Conservation (phyloP, 2,888 invertebrate genomes). For the Congeria kusceri region DNA sequence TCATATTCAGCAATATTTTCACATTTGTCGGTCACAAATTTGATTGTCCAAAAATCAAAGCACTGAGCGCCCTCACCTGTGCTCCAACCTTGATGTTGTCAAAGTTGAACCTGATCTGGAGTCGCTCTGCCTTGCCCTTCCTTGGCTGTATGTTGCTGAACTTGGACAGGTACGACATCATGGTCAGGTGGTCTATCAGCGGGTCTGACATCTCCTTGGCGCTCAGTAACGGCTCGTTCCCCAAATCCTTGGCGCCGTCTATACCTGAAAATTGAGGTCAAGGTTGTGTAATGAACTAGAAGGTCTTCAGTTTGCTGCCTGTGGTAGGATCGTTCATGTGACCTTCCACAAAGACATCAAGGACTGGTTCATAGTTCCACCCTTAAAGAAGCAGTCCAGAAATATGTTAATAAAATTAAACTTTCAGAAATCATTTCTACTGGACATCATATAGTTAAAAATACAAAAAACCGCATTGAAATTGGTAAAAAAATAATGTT, state of each 20-base stretch:
- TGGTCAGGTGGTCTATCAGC: slow-evolving; percentile 97
- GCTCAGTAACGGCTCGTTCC: slow-evolving; percentile 95
- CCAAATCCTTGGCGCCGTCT: slow-evolving; percentile 88
- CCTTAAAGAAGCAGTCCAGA: no score
- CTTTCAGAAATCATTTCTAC: no score
- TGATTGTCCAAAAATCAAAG: neutral
- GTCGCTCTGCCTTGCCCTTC: slow-evolving; percentile 69
- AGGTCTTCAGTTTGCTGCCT: no score
- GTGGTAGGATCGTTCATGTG: no score
- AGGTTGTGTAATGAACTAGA: neutral
- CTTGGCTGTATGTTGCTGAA: slow-evolving; percentile 88
- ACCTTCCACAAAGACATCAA: no score
- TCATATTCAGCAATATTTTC: no score
- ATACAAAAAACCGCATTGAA: no score
- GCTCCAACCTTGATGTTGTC: slow-evolving; percentile 60
- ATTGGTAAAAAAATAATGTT: no score
- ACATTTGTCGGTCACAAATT: neutral
- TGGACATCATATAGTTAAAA: no score
- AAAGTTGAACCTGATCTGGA: slow-evolving; percentile 64
- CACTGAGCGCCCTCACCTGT: slow-evolving; percentile 48
- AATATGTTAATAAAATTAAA: no score
- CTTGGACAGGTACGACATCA: slow-evolving; percentile 97
- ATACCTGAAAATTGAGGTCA: slow-evolving; percentile 86
- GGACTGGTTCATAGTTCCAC: no score
- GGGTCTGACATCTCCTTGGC: slow-evolving; percentile 98